Evolutionary conservation across 2,888 invertebrate genomes (phyloP).

Genomic region (Steinernema hermaphroditum): DNA sequence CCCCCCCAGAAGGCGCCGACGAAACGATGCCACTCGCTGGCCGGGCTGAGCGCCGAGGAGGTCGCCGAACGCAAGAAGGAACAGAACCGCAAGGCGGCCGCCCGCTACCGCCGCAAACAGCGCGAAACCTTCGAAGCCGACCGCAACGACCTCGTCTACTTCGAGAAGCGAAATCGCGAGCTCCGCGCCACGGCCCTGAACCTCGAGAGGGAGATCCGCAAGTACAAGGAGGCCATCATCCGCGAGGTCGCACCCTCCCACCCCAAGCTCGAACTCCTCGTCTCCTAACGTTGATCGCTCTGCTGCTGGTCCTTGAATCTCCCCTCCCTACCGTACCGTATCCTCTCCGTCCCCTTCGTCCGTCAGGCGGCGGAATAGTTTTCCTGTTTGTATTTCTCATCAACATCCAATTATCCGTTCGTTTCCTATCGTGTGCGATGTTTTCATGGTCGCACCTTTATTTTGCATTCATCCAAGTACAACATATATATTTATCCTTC

Average conservation of each 20-base stretch:
- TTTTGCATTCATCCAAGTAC: too few relatives aligned
- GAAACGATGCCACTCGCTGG: slow-evolving; percentile 47
- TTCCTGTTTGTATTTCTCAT: not conserved
- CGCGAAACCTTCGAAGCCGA: slow-evolving; percentile 25
- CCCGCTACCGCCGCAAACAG: slow-evolving; percentile 51
- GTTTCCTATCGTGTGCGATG: not conserved
- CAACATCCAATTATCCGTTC: not conserved
- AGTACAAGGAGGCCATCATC: slow-evolving; percentile 36
- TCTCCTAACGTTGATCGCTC: too few relatives aligned
- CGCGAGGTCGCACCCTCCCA: not conserved
- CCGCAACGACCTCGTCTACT: slow-evolving; percentile 39
- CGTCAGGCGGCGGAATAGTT: not conserved
- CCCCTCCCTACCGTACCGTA: not conserved
- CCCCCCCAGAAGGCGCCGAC: not conserved
- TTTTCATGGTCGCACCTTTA: too few relatives aligned
- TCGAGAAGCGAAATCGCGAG: slow-evolving; percentile 50
- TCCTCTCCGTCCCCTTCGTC: not conserved
- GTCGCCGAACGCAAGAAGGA: slow-evolving; percentile 61
- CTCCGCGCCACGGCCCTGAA: slow-evolving; percentile 50
- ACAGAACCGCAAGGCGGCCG: slow-evolving; percentile 61
- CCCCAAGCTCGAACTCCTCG: not conserved
- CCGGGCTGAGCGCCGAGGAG: slow-evolving; percentile 52
- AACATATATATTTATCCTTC: too few relatives aligned
- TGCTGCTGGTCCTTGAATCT: too few relatives aligned
- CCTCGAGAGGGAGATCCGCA: slow-evolving; percentile 51